A percentile compares a stretch with the other conserved stretches of the same genome.
Evolutionary conservation across 2,797 vertebrate species (phyloP).

Genomic region (Petrocephalus schoutedeni): DNA sequence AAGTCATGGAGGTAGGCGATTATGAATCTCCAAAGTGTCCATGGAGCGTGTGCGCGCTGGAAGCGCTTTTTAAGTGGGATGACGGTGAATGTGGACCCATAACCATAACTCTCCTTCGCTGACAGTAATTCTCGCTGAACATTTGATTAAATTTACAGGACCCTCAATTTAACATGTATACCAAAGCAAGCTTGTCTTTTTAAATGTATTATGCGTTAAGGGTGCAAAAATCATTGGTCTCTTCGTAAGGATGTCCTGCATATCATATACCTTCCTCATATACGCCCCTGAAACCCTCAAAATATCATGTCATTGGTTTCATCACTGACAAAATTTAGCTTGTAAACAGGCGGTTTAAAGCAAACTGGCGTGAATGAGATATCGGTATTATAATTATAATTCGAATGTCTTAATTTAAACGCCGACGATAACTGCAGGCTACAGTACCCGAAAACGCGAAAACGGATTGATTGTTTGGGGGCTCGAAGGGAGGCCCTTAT

Average conservation of each 20-base stretch:
- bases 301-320: background rate
- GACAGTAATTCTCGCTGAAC: background rate
- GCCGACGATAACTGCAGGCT: background rate
- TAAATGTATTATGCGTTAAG: background rate
- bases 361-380: background rate
- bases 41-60: background rate
- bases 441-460: background rate
- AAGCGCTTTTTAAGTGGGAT: background rate
- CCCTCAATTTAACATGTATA: background rate
- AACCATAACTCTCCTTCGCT: background rate
- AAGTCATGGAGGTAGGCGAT: background rate
- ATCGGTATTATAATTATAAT: background rate
- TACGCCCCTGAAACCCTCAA: no score
- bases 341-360: background rate
- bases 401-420: background rate
- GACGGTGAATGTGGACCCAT: background rate
- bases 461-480: background rate
- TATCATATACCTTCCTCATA: no score
- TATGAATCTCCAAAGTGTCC: no score
- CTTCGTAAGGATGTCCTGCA: background rate
- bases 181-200: no score
- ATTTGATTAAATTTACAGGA: background rate
- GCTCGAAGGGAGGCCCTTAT: background rate
- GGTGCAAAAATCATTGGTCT: background rate
- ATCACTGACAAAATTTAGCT: background rate